Evolutionary conservation across 2,888 invertebrate genomes (phyloP).

Genomic region (Drosophila emarginata): DNA sequence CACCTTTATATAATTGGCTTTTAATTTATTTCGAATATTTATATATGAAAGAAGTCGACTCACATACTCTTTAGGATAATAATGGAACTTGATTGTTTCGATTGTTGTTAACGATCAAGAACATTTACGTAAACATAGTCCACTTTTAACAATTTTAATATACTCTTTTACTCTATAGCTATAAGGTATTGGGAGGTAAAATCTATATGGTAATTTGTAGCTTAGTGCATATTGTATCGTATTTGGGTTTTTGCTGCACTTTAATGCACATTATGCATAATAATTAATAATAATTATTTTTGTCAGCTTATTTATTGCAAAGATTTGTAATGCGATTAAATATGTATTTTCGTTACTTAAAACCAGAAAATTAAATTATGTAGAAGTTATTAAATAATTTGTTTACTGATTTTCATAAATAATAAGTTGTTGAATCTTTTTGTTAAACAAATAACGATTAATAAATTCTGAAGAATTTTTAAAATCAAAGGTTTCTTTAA

Average conservation of each 20-base stretch:
- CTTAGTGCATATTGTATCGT: slow-evolving; percentile 31
- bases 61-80: too few relatives aligned
- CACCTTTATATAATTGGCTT: too few relatives aligned
- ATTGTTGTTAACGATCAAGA: too few relatives aligned
- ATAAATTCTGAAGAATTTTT: neutral
- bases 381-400: slow-evolving; percentile 14
- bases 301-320: slow-evolving; percentile 61
- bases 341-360: slow-evolving; percentile 18
- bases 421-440: neutral
- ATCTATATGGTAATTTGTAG: neutral
- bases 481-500: neutral
- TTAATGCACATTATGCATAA: slow-evolving; percentile 54
- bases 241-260: slow-evolving; percentile 23
- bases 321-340: slow-evolving; percentile 61
- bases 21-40: too few relatives aligned
- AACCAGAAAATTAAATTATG: slow-evolving; percentile 44
- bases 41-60: too few relatives aligned
- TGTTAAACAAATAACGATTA: neutral
- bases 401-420: neutral
- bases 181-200: neutral
- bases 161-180: neutral
- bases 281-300: slow-evolving; percentile 67
- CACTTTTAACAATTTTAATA: neutral
- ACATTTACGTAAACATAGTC: too few relatives aligned
- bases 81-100: too few relatives aligned